Evolutionary conservation across 2,113 vertebrate species (phyloP).

Genomic region (Crotophaga sulcirostris): DNA sequence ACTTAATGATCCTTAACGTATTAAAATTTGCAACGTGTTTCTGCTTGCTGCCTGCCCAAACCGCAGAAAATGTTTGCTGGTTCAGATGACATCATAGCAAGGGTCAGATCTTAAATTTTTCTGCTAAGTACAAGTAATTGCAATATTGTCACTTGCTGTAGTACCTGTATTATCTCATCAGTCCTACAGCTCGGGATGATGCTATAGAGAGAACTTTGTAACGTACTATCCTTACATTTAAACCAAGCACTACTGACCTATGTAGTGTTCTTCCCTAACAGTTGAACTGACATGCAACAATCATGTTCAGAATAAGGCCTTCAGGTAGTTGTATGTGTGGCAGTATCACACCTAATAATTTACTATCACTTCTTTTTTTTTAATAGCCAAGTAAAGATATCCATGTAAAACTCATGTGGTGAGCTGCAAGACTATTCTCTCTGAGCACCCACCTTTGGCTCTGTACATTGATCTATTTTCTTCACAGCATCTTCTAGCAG

Average conservation of each 20-base stretch:
- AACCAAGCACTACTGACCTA: not conserved
- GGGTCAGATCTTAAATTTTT: conserved; percentile 42
- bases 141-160: not conserved
- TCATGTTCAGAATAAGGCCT: not conserved
- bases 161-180: not conserved
- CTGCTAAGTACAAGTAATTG: conserved; percentile 1
- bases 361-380: not conserved
- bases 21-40: conserved; percentile 60
- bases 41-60: conserved; percentile 52
- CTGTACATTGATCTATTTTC: not conserved
- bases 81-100: conserved; percentile 40
- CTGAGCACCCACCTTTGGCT: not conserved
- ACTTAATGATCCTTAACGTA: conserved; percentile 70
- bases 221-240: not conserved
- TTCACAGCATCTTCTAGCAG: not conserved
- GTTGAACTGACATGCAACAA: not conserved
- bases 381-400: not conserved
- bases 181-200: not conserved
- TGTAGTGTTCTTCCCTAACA: not conserved
- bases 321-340: not conserved
- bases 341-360: not conserved
- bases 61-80: conserved; percentile 39
- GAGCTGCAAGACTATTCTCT: not conserved
- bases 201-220: not conserved
- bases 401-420: not conserved